A percentile compares a stretch with the other conserved stretches of the same genome.
These are phyloP conservation scores for Caranx melampygus DNA, from an alignment of 2,113 vertebrate genomes.

Conservation along the genomic window DNA sequence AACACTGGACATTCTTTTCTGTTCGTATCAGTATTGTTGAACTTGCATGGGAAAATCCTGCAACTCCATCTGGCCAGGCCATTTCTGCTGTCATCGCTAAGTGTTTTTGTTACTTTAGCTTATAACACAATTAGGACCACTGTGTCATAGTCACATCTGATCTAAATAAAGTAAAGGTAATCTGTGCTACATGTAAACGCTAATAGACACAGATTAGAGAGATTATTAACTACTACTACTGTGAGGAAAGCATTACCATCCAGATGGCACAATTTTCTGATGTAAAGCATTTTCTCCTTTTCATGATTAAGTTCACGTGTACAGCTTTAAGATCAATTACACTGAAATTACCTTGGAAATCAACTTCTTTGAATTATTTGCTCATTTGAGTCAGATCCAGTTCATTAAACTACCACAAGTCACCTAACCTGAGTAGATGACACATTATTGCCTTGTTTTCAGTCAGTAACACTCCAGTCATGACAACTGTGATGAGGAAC, in stretches of 20 bases:
- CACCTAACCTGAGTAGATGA: not conserved
- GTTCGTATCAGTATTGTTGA: not conserved
- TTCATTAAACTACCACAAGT: not conserved
- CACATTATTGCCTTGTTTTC: not conserved
- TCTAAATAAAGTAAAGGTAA: not conserved
- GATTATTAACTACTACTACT: not conserved
- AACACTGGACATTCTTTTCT: not conserved
- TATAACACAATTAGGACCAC: not conserved
- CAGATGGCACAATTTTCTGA: not conserved
- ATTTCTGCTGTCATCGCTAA: not conserved
- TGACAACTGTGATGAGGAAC: constrained; percentile 1
- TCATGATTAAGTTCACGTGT: no score
- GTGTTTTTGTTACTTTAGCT: not conserved
- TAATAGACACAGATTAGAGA: not conserved
- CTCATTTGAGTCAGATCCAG: not conserved
- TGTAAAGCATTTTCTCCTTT: not conserved
- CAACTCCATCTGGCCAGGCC: not conserved
- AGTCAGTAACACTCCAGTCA: not conserved
- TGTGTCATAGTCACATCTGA: no score
- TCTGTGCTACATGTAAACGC: not conserved
- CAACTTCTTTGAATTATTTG: not conserved
- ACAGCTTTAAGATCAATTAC: no score
- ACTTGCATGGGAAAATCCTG: not conserved
- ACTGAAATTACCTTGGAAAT: not conserved
- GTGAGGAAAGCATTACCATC: not conserved